A percentile compares a stretch with the other conserved stretches of the same genome.
Evolutionary conservation across 2,797 vertebrate genomes (phyloP).

Genomic region (Balearica regulorum): DNA sequence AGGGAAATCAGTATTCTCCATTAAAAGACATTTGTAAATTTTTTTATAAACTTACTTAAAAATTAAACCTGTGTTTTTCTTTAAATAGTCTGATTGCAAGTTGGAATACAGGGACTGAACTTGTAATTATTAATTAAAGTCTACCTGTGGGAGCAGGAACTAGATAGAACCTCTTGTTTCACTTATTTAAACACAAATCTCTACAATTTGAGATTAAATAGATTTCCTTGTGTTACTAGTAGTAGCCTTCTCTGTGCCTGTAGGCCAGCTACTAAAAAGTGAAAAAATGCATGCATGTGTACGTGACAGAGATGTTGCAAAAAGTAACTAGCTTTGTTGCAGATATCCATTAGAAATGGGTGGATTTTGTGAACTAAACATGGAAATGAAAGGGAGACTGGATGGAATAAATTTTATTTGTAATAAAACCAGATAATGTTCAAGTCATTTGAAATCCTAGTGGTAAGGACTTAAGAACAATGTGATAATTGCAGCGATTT

Average conservation of each 20-base stretch:
- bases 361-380: not conserved
- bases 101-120: not conserved
- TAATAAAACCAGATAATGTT: not conserved
- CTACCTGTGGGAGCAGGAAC: not conserved
- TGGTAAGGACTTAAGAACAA: not conserved
- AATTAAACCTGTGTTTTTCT: not conserved
- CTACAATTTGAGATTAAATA: not conserved
- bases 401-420: not conserved
- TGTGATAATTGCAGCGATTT: not conserved
- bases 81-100: not conserved
- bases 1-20: not conserved
- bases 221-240: not conserved
- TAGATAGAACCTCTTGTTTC: not conserved
- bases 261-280: not conserved
- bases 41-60: not conserved
- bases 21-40: not conserved
- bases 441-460: not conserved
- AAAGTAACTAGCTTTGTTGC: not conserved
- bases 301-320: not conserved
- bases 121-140: not conserved
- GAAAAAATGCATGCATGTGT: accelerated
- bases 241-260: not conserved
- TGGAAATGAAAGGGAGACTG: not conserved
- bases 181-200: not conserved
- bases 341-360: not conserved